Evolutionary conservation across 2,113 vertebrate species (phyloP), one percentile per base, ranked within the genome.

Genomic region (Daphoenositta chrysoptera): DNA sequence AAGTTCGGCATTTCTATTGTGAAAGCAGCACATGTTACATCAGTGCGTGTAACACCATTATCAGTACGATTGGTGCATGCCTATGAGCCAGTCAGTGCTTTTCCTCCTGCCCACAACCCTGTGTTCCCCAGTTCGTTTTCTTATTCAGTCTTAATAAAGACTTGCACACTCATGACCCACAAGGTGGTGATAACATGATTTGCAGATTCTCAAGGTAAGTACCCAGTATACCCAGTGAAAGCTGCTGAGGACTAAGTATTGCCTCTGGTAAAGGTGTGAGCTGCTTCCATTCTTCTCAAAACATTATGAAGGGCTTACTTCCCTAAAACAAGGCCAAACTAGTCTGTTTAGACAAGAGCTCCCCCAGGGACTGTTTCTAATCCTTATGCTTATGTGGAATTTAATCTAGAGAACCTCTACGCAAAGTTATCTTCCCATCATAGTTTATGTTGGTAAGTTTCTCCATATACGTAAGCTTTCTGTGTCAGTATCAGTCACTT

Each of bases 181-280:
- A 58, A 44, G 15, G 70, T 37, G 33, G 40, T 35, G 20, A 64
- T 47, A 85, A 51, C 8, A 10, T 4, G 7, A 79, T 82, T 30
- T 76, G 27, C 39, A 73, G 60, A 63, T 58, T 58, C 60, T 47
- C 47, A 70, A 87, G 11, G 40, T 54, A 79, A 63, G 27, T 48
- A 75, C 5, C 16, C 45, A 40, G n/a, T 19, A 63, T 3, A 73
- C 3, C 14, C 45, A 90, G 54, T 21, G 58, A 94, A 96, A 83
- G 37, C 50, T 90, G 39, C 33, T 33, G 30, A 54, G 50, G 76
- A 89, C 17, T 26, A 24, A 69, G 31, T 63, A 81, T 14, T 60
- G 89, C 72, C 86, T 71, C 83, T 68, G 65, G 80, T 71, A 90
- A 93, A 94, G 91, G 89, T 66, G 68, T 68, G 51, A 94, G 10